These are phyloP conservation scores for Luperina testacea DNA, from an alignment of 2,888 invertebrate genomes.

Conservation along the genomic window DNA sequence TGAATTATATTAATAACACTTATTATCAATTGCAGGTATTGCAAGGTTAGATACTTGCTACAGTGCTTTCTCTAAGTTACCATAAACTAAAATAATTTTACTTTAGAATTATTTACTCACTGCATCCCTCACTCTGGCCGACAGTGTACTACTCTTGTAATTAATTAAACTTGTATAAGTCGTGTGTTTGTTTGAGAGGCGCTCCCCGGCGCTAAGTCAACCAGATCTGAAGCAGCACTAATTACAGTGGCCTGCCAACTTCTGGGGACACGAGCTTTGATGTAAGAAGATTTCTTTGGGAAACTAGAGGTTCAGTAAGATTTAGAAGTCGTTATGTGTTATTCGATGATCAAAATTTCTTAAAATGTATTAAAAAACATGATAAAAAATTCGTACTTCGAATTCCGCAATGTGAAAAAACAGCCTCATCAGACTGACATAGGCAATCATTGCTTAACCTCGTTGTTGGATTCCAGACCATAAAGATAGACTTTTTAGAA, in stretches of 20 bases:
- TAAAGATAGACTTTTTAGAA: not conserved
- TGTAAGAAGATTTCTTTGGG: conserved; percentile 2
- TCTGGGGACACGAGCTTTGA: conserved; percentile 21
- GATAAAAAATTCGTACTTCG: not conserved
- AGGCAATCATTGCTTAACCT: not conserved
- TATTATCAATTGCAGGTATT: not conserved
- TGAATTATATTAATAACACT: not conserved
- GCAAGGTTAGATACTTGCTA: not conserved
- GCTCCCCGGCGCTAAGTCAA: conserved; percentile 64
- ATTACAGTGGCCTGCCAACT: conserved; percentile 59
- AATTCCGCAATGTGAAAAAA: not conserved
- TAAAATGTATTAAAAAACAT: too few species aligned
- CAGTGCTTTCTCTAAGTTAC: not conserved
- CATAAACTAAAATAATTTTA: not conserved
- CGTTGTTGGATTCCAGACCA: not conserved
- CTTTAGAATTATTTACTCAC: not conserved
- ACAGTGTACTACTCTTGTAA: conserved; percentile 63
- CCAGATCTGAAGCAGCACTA: conserved; percentile 63
- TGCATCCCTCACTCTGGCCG: not conserved
- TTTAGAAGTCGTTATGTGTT: not conserved
- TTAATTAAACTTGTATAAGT: conserved; percentile 70
- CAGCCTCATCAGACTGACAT: not conserved
- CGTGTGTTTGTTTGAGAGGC: conserved; percentile 64
- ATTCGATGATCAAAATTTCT: too few species aligned
- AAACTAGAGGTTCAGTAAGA: not conserved